phyloP scores from a whole-genome alignment of 2,797 vertebrate species.

The Chelon labrosus region DNA sequence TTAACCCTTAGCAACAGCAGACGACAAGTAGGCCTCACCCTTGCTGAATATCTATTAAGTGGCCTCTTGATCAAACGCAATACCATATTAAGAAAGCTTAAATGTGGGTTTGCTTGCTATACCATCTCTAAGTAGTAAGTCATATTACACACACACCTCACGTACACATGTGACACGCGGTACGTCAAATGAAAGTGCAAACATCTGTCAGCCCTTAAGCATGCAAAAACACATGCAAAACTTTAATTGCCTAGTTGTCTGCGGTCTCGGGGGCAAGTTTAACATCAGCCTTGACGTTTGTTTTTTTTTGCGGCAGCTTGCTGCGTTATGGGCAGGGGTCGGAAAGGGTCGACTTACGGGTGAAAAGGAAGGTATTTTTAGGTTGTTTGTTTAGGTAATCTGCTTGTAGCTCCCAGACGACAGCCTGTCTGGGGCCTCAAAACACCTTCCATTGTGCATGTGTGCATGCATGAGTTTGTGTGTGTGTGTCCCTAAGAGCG shows the following conservation, averaged over 20 bases:
- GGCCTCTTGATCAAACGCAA: neutral
- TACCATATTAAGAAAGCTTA: neutral
- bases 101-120: neutral
- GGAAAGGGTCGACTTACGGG: conserved; percentile 39
- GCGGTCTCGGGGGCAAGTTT: conserved; percentile 45
- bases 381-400: conserved; percentile 84
- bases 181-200: conserved; percentile 8
- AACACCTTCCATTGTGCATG: conserved; percentile 82
- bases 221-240: conserved; percentile 33
- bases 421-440: conserved; percentile 83
- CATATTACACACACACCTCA: conserved; percentile 17
- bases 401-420: conserved; percentile 75
- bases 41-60: neutral
- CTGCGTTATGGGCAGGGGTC: conserved; percentile 27
- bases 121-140: neutral
- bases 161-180: neutral
- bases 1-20: neutral
- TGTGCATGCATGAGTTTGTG: conserved; percentile 53
- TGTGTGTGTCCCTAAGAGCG: conserved; percentile 50
- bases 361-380: conserved; percentile 81
- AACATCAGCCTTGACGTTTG: conserved; percentile 52
- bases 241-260: conserved; percentile 47
- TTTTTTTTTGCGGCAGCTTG: conserved; percentile 39
- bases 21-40: neutral
- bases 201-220: conserved; percentile 52